Conservation (phyloP, 2,113 vertebrate species). For the Butastur rufipennis region DNA sequence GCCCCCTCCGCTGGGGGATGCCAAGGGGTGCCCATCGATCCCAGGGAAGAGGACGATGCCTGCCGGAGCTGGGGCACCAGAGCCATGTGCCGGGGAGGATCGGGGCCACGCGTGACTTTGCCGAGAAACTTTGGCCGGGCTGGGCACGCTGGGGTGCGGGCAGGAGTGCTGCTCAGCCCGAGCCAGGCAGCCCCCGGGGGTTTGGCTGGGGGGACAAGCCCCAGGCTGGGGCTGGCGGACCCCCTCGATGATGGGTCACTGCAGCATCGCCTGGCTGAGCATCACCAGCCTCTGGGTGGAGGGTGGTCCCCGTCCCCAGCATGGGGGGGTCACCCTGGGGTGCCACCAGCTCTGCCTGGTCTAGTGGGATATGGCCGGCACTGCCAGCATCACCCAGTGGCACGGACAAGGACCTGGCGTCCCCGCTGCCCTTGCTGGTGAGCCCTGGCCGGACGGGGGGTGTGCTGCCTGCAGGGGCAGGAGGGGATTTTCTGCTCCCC, state of each 20-base stretch:
- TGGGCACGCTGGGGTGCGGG: rapidly evolving
- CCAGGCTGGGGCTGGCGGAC: background rate
- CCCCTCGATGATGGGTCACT: rapidly evolving
- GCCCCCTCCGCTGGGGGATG: rapidly evolving
- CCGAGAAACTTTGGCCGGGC: background rate
- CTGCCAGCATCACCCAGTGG: background rate
- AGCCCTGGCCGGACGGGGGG: background rate
- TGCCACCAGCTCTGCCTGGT: background rate
- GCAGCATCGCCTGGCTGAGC: background rate
- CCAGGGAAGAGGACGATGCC: background rate
- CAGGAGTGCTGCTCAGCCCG: background rate
- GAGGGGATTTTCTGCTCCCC: background rate
- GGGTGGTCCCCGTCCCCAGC: background rate
- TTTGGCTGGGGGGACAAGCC: background rate
- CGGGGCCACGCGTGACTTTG: rapidly evolving
- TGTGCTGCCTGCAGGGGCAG: background rate
- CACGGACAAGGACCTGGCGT: rapidly evolving
- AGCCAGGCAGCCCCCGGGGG: rapidly evolving
- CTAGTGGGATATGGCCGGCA: rapidly evolving
- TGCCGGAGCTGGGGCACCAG: background rate
- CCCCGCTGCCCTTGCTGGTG: rapidly evolving
- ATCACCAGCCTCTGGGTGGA: background rate
- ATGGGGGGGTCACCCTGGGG: rapidly evolving
- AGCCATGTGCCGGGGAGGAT: background rate
- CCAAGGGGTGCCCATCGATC: background rate